A percentile compares a stretch with the other conserved stretches of the same genome.
These are phyloP conservation scores for Corvus moneduloides DNA, from an alignment of 2,113 vertebrate species.

Conservation along the genomic window DNA sequence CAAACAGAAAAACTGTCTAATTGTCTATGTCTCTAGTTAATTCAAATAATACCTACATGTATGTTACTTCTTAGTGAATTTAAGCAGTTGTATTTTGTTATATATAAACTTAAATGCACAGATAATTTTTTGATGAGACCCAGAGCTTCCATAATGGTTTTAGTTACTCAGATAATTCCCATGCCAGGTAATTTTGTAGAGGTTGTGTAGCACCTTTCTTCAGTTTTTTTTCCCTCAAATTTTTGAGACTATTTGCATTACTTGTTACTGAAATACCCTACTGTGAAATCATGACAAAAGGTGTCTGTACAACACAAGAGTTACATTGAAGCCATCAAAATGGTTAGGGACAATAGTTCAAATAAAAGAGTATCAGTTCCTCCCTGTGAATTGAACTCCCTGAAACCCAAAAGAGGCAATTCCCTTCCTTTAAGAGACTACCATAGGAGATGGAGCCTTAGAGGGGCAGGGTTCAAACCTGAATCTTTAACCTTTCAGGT, in stretches of 20 bases:
- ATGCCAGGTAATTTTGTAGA: background rate
- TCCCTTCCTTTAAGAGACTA: background rate
- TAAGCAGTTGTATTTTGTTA: background rate
- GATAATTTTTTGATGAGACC: background rate
- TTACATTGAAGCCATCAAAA: background rate
- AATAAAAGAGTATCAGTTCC: background rate
- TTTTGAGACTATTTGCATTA: background rate
- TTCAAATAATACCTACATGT: background rate
- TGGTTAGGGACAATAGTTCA: background rate
- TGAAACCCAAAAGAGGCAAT: background rate
- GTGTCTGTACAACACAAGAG: background rate
- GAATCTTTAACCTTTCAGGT: background rate
- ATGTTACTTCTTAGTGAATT: background rate
- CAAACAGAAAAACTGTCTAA: background rate
- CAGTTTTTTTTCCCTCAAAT: background rate
- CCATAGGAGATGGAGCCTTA: background rate
- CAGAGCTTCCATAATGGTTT: background rate
- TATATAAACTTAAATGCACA: background rate
- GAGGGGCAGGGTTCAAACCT: background rate
- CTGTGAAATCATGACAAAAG: background rate
- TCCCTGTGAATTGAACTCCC: background rate
- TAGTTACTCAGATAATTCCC: background rate
- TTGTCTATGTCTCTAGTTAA: background rate
- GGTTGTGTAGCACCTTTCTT: background rate
- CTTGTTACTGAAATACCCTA: background rate